Conservation (phyloP, 2,797 vertebrate genomes). For the Pelobates cultripes region DNA sequence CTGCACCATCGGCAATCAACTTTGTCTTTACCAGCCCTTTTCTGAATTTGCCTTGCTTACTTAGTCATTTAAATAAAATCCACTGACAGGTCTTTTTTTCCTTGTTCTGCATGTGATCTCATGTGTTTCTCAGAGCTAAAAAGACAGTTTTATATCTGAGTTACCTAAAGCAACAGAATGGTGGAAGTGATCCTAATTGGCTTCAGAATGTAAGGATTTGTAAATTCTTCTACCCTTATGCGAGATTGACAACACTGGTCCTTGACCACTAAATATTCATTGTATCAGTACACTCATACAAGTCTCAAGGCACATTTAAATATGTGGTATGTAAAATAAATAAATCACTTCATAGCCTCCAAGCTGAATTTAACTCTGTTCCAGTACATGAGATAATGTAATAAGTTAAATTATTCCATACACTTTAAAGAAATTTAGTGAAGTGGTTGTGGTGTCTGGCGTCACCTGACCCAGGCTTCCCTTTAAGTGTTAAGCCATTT, state of each 20-base stretch:
- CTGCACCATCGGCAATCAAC: neutral
- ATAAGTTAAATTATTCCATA: no score
- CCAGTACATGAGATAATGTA: no score
- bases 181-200: conserved; percentile 16
- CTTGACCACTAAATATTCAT: neutral
- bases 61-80: conserved; percentile 12
- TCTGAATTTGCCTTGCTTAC: neutral
- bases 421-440: no score
- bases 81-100: conserved; percentile 15
- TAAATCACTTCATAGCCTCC: neutral
- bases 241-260: neutral
- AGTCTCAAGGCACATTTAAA: neutral
- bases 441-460: no score
- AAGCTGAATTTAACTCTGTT: no score
- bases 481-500: no score
- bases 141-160: conserved; percentile 3
- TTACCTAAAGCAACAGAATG: neutral
- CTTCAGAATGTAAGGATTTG: neutral
- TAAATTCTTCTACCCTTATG: neutral
- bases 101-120: conserved; percentile 20
- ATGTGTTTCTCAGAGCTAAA: conserved; percentile 26
- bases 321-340: neutral
- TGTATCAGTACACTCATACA: neutral
- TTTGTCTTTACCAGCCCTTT: conserved; percentile 10
- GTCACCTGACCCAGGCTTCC: no score